Percentiles rank a stretch among this genome's conserved stretches.
phyloP scores from a whole-genome alignment of 1,140 invertebrate genomes.

The Cyclargus thomasi region DNA sequence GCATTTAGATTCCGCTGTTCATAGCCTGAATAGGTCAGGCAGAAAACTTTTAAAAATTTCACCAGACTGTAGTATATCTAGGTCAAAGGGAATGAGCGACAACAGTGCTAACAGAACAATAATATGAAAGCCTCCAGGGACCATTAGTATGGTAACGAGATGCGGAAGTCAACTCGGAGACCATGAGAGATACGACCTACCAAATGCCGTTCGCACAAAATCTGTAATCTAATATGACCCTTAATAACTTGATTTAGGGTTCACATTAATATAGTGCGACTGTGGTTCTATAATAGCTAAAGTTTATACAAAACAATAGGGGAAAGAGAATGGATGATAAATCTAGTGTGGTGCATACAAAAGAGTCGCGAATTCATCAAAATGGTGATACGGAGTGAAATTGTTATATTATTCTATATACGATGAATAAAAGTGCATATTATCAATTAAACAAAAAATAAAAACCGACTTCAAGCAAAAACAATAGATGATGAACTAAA shows the following conservation, averaged over 20 bases:
- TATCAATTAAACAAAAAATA: no score
- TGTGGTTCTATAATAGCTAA: slow-evolving; percentile 25
- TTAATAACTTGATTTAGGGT: slow-evolving; percentile 14
- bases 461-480: no score
- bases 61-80: slow-evolving; percentile 20
- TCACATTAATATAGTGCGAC: slow-evolving; percentile 2
- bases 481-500: no score
- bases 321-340: slow-evolving; percentile 5
- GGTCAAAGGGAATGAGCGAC: slow-evolving; percentile 24
- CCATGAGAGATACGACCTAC: slow-evolving; percentile 24
- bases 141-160: slow-evolving; percentile 54
- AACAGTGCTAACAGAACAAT: slow-evolving; percentile 40
- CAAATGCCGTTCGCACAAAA: slow-evolving; percentile 12
- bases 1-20: background rate
- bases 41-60: slow-evolving; percentile 9
- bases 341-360: slow-evolving; percentile 1
- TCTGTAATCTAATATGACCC: slow-evolving; percentile 16
- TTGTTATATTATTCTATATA: background rate
- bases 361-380: background rate
- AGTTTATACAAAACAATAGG: slow-evolving; percentile 24
- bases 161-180: slow-evolving; percentile 40
- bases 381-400: background rate
- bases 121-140: slow-evolving; percentile 41
- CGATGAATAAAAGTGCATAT: background rate
- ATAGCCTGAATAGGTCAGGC: background rate